Conservation (phyloP, 2,113 vertebrate genomes). For the Cephalopholis sonnerati region DNA sequence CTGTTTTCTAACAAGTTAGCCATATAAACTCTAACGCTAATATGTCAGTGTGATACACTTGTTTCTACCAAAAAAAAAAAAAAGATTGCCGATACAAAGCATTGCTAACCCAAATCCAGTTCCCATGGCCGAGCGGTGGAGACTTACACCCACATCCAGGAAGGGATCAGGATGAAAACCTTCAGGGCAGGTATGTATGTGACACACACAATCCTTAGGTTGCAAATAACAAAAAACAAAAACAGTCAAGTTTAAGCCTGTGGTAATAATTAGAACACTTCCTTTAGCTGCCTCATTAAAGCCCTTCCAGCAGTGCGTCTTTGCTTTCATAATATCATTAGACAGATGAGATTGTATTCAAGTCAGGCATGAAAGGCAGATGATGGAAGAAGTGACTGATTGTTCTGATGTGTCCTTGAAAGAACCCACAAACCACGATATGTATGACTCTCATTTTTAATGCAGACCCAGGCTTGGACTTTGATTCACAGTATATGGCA, state of each 20-base stretch:
- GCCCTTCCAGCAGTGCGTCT: not conserved
- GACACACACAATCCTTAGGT: not conserved
- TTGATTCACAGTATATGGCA: not conserved
- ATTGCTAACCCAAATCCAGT: not conserved
- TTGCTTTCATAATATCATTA: not conserved
- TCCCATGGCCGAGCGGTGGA: not conserved
- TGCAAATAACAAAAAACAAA: not conserved
- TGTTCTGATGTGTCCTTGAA: not conserved
- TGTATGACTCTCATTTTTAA: not conserved
- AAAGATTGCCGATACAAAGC: not conserved
- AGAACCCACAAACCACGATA: not conserved
- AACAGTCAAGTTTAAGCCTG: constrained; percentile 1
- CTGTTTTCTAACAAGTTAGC: too few relatives aligned
- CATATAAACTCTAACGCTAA: too few relatives aligned
- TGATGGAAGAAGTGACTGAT: not conserved
- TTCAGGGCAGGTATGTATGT: not conserved
- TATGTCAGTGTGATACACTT: not conserved
- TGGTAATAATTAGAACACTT: not conserved
- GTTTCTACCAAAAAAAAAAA: not conserved
- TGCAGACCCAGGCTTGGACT: not conserved
- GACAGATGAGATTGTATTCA: not conserved
- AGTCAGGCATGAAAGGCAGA: not conserved
- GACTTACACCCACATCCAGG: not conserved
- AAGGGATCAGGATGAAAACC: not conserved
- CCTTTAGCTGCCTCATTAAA: not conserved